Base-by-base conservation (phyloP, 2,888 invertebrate species). In the Sialis fuliginosa region DNA sequence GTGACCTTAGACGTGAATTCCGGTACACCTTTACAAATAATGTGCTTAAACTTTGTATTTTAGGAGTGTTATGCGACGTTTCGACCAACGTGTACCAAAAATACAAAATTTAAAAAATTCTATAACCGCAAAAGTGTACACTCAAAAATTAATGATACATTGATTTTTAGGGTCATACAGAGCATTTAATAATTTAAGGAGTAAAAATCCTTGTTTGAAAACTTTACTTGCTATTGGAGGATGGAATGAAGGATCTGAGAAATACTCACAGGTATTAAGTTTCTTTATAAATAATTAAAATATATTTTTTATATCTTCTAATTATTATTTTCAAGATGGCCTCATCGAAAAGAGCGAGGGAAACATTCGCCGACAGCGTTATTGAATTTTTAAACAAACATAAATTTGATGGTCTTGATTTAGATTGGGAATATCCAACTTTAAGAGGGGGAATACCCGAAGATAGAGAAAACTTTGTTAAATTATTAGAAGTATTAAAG, bases 341-440 rank as follows among this genome's bases (percentile, higher is more conserved):
- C 0, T 56, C 59, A 6, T 59, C 58, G 3, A 52, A 56, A 12
- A 55, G 55, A 35, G 56, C 54, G 4, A 57, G 70, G 42, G 54
- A 57, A 42, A 58, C 54, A 22, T 72, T 74, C 54, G 63, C 65
- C 5, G 58, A 66, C 3, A 64, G 64, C 42, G 67, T 63, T 2
- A 51, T 68, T 8, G 58, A 60, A 12, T 68, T 63, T 54, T 52
- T 71, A 6, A 52, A 60, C 10, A 55, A 59, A 46, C 64, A 66
- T 53, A 62, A 62, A 42, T 71, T 72, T 52, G 69, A 71, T 54
- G 72, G 71, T 6, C 53, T 71, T 22, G 71, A 71, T 55, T 52
- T 71, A 33, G 70, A 69, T 56, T 70, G 68, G 68, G 70, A 70
- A 54, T 70, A 70, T 53, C 70, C 70, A 2, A 60, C 62, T 6